Evolutionary conservation across 2,113 vertebrate genomes (phyloP).

Genomic region (Tamias sibiricus): DNA sequence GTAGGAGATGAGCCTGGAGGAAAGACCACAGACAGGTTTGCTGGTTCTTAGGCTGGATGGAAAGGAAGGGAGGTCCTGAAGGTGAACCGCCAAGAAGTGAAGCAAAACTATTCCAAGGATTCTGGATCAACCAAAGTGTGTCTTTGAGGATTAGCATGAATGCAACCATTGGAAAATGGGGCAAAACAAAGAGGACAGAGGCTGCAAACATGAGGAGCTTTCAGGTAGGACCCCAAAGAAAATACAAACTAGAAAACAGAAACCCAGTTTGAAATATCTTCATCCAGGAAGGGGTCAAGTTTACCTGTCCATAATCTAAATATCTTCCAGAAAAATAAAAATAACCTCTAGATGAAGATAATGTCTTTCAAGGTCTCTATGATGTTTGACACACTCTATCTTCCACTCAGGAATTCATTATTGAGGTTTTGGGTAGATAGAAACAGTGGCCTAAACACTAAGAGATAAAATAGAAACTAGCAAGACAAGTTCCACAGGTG

Average conservation of each 20-base stretch:
- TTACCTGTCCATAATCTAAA: not conserved
- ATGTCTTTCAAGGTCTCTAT: not conserved
- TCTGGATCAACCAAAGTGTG: not conserved
- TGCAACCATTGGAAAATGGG: not conserved
- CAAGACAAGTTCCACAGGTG: not conserved
- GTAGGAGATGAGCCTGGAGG: not conserved
- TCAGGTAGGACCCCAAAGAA: not conserved
- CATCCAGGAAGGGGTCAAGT: not conserved
- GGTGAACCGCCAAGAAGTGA: not conserved
- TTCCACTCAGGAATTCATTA: not conserved
- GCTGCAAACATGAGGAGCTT: not conserved
- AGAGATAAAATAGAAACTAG: not conserved
- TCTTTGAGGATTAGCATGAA: not conserved
- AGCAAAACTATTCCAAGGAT: not conserved
- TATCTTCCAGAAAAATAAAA: not conserved
- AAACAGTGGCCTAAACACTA: not conserved
- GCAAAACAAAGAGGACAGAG: not conserved
- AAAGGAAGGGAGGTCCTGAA: no score
- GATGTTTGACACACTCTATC: not conserved
- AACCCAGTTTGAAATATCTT: not conserved
- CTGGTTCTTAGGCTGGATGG: not conserved
- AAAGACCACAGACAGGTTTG: not conserved
- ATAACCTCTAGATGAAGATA: not conserved
- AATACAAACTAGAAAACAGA: not conserved
- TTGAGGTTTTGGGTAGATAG: not conserved